These are phyloP conservation scores for Anarrhichthys ocellatus DNA, from an alignment of 2,113 vertebrate species.

Conservation along the genomic window DNA sequence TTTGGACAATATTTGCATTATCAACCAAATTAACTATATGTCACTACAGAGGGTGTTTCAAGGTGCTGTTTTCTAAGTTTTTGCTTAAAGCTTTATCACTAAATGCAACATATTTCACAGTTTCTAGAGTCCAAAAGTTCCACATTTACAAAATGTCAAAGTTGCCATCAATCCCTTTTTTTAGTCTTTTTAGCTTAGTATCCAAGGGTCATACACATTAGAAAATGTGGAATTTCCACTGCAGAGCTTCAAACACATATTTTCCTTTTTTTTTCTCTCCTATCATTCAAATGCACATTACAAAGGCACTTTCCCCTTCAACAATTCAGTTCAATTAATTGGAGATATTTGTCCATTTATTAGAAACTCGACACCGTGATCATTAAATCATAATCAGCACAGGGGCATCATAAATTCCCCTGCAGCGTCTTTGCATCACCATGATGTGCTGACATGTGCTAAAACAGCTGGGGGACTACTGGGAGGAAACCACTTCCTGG, in stretches of 20 bases:
- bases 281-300: slow-evolving; percentile 8
- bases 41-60: neutral
- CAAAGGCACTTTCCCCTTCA: slow-evolving; percentile 6
- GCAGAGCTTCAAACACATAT: neutral
- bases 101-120: slow-evolving; percentile 17
- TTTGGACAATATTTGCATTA: neutral
- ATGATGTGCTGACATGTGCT: slow-evolving; percentile 49
- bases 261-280: neutral
- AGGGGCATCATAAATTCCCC: slow-evolving; percentile 32
- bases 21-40: neutral
- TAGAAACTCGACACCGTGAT: slow-evolving; percentile 36
- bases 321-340: slow-evolving; percentile 6
- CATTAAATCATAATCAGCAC: slow-evolving; percentile 48
- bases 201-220: neutral
- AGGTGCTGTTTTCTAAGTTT: slow-evolving; percentile 5
- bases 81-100: slow-evolving; percentile 25
- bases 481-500: slow-evolving; percentile 32
- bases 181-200: neutral
- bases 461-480: slow-evolving; percentile 51
- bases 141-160: slow-evolving; percentile 11
- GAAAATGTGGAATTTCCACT: neutral
- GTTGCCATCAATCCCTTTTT: neutral
- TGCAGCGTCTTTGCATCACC: slow-evolving; percentile 37
- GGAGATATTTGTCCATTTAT: slow-evolving; percentile 50
- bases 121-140: neutral